A percentile compares a stretch with the other conserved stretches of the same genome.
phyloP scores from a whole-genome alignment of 2,797 vertebrate species.

The Cirrhinus mrigala region DNA sequence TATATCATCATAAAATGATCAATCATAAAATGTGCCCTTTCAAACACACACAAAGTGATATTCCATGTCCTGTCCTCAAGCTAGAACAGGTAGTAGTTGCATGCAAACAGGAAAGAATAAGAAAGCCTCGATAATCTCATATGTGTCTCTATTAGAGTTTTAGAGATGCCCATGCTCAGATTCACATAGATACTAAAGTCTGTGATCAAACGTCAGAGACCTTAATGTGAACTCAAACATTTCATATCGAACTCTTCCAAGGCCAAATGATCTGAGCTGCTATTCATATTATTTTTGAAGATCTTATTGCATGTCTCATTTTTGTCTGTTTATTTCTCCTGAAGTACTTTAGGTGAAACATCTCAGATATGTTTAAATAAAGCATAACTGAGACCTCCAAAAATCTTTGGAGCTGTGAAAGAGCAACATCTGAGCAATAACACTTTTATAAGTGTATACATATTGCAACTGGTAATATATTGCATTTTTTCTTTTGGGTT shows the following conservation, averaged over 20 bases:
- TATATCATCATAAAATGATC: constrained; percentile 37
- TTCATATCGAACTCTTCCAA: not conserved
- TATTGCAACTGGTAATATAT: not conserved
- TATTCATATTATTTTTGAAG: not conserved
- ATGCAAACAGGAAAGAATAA: not conserved
- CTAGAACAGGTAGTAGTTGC: not conserved
- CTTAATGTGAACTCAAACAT: not conserved
- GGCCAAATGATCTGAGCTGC: not conserved
- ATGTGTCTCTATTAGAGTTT: not conserved
- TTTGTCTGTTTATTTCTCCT: not conserved
- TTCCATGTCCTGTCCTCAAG: not conserved
- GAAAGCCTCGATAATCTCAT: not conserved
- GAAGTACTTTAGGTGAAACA: not conserved
- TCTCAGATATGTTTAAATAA: not conserved
- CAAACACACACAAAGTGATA: constrained; percentile 13
- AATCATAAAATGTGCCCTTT: constrained; percentile 31
- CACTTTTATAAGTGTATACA: not conserved
- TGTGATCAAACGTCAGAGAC: not conserved
- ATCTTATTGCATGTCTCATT: not conserved
- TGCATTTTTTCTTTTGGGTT: not conserved
- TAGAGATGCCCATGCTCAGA: not conserved
- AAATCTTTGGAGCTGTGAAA: not conserved
- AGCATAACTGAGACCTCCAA: not conserved
- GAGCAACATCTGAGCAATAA: not conserved
- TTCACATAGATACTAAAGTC: not conserved